Base-by-base conservation (phyloP, 2,888 invertebrate genomes). In the Agrochola lychnidis region DNA sequence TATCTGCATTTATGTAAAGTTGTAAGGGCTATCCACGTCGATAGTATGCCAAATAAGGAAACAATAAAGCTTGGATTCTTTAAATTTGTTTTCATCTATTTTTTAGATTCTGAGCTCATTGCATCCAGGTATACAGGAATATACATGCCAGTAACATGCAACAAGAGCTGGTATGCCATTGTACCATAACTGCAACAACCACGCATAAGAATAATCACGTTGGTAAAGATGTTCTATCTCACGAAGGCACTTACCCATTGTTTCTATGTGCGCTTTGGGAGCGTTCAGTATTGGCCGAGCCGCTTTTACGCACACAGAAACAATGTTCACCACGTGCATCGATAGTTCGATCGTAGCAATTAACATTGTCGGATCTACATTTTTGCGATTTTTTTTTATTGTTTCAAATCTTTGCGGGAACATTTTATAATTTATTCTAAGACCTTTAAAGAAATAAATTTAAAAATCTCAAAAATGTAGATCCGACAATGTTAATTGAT, bases 1-100 rank as follows among this genome's bases (percentile, higher is more conserved):
- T 79, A 79, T 77, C 66, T 84, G 66, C 75, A 76, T 84, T 70
- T 69, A 82, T 75, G 63, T 76, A 73, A 67, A 76, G 6, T 57
- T 74, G 73, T 56, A 69, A 48, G 36, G 71, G 64, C 36, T 66
- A 66, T 57, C 16, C 25, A 67, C 45, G 36, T 30, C 22, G 19
- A 42, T 57, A 40, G 19, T 22, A 62, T 42, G 19, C 5, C 10
- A 36, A 36, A n/a, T 36, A 40, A 25, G 2, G n/a, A 72, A 56
- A 48, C 22, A 22, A 22, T 7, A 36, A 25, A 0, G 36, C 30
- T 16, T 48, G 19, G 40, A 25, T 30, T 73, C 0, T 36, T 42
- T n/a, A 2, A 12, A 53, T 62, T 30, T 6, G 3, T n/a, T 22
- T 2, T 59, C 4, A 22, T 53, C 2, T 53, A 22, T 51, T 61